Evolutionary conservation across 2,888 invertebrate species (phyloP).

Genomic region (Danaus chrysippus): DNA sequence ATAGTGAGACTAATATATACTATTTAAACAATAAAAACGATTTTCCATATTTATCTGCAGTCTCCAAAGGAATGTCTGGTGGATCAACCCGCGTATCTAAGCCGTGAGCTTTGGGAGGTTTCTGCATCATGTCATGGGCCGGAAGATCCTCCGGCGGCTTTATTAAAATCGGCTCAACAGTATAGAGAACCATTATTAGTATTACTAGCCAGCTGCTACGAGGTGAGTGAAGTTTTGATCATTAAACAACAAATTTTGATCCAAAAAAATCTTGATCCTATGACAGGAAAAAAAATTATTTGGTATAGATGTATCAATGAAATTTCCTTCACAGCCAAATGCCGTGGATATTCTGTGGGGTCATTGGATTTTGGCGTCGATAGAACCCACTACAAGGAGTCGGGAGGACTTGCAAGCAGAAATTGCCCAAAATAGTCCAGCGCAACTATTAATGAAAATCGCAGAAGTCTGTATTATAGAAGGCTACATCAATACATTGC

Average conservation of each 20-base stretch:
- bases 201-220: conserved; percentile 84
- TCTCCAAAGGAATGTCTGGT: too few species aligned
- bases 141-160: conserved; percentile 83
- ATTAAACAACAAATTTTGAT: too few species aligned
- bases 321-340: conserved; percentile 68
- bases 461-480: conserved; percentile 74
- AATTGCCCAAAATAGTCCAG: conserved; percentile 48
- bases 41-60: too few species aligned
- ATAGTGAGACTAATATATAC: too few species aligned
- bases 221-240: conserved; percentile 60
- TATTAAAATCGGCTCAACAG: conserved; percentile 78
- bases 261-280: too few species aligned
- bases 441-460: conserved; percentile 66
- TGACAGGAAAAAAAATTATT: not conserved
- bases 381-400: conserved; percentile 45
- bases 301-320: not conserved
- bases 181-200: conserved; percentile 81
- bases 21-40: too few species aligned
- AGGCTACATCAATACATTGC: conserved; percentile 80
- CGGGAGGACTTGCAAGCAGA: conserved; percentile 47
- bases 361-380: conserved; percentile 75
- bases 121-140: conserved; percentile 83
- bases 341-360: conserved; percentile 81
- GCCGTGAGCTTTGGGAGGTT: conserved; percentile 78
- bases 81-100: conserved; percentile 54